Conservation (phyloP, 2,888 invertebrate species). For the Pollenia labialis region DNA sequence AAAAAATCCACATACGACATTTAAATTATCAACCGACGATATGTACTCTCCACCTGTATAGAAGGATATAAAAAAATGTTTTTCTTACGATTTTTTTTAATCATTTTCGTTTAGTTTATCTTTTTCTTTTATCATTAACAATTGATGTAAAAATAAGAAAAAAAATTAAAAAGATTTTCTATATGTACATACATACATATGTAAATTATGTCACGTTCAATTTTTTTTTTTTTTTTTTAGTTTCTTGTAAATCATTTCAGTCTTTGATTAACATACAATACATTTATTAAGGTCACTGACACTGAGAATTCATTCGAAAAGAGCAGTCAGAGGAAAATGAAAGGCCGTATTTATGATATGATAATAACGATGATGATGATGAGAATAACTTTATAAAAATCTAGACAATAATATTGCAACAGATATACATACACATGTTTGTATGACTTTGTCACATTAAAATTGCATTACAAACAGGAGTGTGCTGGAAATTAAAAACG, state of each 20-base stretch:
- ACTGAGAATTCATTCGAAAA: conserved; percentile 41
- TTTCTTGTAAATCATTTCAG: conserved; percentile 53
- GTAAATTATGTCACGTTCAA: conserved; percentile 70
- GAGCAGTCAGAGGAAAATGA: conserved; percentile 10
- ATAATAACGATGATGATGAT: neutral
- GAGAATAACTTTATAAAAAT: neutral
- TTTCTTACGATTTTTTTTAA: neutral
- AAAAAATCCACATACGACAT: no score
- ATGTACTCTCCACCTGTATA: no score
- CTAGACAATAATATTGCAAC: neutral
- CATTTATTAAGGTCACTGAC: conserved; percentile 71
- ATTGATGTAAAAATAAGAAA: conserved; percentile 1
- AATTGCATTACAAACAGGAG: no score
- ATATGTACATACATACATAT: neutral
- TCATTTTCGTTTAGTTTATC: neutral
- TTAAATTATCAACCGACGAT: no score
- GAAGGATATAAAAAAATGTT: no score
- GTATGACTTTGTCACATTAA: no score
- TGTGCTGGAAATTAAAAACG: no score
- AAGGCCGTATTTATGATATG: neutral
- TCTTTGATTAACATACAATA: conserved; percentile 70
- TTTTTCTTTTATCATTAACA: conserved; percentile 20
- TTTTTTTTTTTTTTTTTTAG: conserved; percentile 25
- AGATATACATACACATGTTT: no score
- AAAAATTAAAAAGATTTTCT: conserved; percentile 33